Base-by-base conservation (phyloP, 2,797 vertebrate genomes). In the Crenichthys baileyi region DNA sequence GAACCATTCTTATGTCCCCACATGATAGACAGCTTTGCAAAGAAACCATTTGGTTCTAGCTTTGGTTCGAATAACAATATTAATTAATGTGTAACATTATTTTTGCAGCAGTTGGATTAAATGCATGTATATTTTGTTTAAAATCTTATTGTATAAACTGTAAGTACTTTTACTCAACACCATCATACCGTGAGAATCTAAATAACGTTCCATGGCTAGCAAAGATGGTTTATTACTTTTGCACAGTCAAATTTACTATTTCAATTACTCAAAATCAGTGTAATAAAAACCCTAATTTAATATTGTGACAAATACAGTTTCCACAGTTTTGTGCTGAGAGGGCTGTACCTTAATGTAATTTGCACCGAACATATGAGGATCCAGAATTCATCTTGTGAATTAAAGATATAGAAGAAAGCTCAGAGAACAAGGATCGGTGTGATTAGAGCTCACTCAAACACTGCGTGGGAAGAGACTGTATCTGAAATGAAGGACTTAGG, bases 401-500 rank as follows among this genome's bases (percentile, higher is more conserved):
- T 26, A 24, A 76, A 87, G 85, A 78, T 81, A 89, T 79, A 48
- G 51, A 80, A 86, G 82, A 76, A 87, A 78, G 82, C 86, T 88
- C 81, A 83, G 84, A 83, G 81, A 91, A 87, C 50, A 85, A 80
- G 81, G 89, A 88, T 90, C 73, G 63, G 80, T 74, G 83, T 87
- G 91, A 95, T 92, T 90, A 93, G 73, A 89, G 92, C 90, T 87
- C 78, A 76, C 88, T 92, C 81, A 84, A 85, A 85, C 82, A 68
- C 75, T 79, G 91, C 74, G 91, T 92, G 86, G 91, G 89, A 91
- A 79, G 87, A 89, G 65, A 93, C 85, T 89, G 88, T 79, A 89
- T 91, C 89, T 88, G 88, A 90, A 91, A 91, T 82, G 85, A 94
- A 88, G 77, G 85, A 89, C 92, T 93, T 92, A 89, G 83, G 85